Evolutionary conservation across 2,113 vertebrate genomes (phyloP).

Genomic region (Manacus vitellinus): DNA sequence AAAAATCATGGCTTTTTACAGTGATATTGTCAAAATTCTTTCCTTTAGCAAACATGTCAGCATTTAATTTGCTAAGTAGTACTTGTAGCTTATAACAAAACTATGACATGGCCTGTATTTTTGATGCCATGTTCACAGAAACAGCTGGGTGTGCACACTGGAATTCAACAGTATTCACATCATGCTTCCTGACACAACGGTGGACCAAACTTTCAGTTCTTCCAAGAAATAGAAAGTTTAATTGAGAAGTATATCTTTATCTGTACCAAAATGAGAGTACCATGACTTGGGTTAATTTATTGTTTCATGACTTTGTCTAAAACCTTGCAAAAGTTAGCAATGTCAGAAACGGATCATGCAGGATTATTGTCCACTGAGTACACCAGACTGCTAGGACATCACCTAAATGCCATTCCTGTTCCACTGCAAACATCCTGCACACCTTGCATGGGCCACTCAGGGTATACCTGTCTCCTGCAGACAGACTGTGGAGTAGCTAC

Average conservation of each 20-base stretch:
- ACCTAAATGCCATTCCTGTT: neutral
- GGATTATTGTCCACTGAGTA: neutral
- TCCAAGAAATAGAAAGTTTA: neutral
- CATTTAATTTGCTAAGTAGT: neutral
- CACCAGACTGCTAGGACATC: neutral
- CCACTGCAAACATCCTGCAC: neutral
- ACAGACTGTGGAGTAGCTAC: neutral
- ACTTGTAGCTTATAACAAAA: neutral
- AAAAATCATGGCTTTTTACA: neutral
- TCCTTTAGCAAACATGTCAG: neutral
- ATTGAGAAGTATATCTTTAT: neutral
- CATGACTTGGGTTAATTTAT: neutral
- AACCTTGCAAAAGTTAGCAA: neutral
- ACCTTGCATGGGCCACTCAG: neutral
- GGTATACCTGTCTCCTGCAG: neutral
- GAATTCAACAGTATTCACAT: neutral
- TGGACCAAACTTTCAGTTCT: neutral
- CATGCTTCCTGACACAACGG: neutral
- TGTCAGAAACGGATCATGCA: fast-evolving
- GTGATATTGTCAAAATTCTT: neutral
- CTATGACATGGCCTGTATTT: neutral
- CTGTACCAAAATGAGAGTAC: neutral
- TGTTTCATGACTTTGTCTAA: neutral
- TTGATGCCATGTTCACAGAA: neutral
- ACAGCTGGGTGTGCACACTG: neutral